Evolutionary conservation across 1,140 invertebrate genomes (phyloP).

Genomic region (Caenorhabditis briggsae): DNA sequence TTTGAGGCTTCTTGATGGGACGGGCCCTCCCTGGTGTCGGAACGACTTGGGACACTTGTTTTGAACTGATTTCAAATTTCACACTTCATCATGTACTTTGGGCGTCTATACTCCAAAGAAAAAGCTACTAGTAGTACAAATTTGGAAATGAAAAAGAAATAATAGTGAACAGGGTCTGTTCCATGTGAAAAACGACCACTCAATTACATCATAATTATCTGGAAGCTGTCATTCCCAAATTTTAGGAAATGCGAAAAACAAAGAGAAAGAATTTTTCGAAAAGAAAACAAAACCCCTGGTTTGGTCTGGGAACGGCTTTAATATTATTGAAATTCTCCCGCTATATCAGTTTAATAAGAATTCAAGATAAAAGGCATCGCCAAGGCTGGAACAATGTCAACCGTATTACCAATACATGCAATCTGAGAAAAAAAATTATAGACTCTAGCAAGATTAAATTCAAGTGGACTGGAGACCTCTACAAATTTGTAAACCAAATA

Average conservation of each 20-base stretch:
- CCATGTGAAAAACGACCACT: neutral
- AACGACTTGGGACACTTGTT: constrained; percentile 42
- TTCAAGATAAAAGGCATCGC: no score
- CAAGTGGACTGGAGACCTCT: neutral
- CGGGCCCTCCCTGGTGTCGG: neutral
- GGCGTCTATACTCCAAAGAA: neutral
- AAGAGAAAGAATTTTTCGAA: neutral
- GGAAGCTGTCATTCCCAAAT: constrained; percentile 47
- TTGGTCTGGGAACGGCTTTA: neutral
- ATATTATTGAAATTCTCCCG: no score
- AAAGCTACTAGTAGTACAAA: neutral
- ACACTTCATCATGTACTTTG: constrained; percentile 10
- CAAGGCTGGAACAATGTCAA: no score
- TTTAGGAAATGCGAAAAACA: neutral
- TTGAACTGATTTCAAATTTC: constrained; percentile 39
- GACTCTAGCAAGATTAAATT: neutral
- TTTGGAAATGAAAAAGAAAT: no score
- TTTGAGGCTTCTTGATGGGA: neutral
- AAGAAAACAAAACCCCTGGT: neutral
- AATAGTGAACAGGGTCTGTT: neutral
- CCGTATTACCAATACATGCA: no score
- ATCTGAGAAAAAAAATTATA: no score
- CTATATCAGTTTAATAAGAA: no score
- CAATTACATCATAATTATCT: constrained; percentile 44
- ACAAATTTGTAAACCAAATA: neutral